Evolutionary conservation across 2,797 vertebrate species (phyloP).

Genomic region (Pseudochirops cupreus): DNA sequence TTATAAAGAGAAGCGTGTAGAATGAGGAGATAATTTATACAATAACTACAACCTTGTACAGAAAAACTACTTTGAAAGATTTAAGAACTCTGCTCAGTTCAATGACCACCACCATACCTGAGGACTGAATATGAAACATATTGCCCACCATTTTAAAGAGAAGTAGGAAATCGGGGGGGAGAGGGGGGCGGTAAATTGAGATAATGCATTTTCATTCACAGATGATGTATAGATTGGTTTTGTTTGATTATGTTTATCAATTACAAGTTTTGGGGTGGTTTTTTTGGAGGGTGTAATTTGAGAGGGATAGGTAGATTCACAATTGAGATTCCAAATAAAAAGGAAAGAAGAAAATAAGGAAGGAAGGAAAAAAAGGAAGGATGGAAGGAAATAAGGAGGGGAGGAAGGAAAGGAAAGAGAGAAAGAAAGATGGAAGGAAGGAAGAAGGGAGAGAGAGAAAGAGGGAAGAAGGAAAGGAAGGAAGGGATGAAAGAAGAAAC

Average conservation of each 20-base stretch:
- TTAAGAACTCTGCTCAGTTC: background rate
- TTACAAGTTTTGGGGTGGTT: background rate
- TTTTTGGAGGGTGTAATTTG: background rate
- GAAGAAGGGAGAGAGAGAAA: too few relatives aligned
- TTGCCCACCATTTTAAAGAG: background rate
- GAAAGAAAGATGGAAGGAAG: fast-evolving
- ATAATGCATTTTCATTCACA: background rate
- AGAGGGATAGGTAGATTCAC: background rate
- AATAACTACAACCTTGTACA: background rate
- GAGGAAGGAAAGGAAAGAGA: too few relatives aligned
- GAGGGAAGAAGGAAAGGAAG: background rate
- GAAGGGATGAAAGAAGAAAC: background rate
- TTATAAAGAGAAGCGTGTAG: background rate
- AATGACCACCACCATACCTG: background rate
- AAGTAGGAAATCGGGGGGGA: background rate
- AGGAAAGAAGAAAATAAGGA: background rate
- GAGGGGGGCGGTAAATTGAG: background rate
- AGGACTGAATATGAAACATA: background rate
- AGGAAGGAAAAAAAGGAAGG: background rate
- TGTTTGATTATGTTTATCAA: background rate
- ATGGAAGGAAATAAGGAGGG: too few relatives aligned
- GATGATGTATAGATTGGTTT: background rate
- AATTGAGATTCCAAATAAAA: background rate
- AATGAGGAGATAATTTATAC: background rate
- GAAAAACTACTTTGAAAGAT: background rate